phyloP scores from a whole-genome alignment of 2,113 vertebrate genomes.

The Theristicus caerulescens region DNA sequence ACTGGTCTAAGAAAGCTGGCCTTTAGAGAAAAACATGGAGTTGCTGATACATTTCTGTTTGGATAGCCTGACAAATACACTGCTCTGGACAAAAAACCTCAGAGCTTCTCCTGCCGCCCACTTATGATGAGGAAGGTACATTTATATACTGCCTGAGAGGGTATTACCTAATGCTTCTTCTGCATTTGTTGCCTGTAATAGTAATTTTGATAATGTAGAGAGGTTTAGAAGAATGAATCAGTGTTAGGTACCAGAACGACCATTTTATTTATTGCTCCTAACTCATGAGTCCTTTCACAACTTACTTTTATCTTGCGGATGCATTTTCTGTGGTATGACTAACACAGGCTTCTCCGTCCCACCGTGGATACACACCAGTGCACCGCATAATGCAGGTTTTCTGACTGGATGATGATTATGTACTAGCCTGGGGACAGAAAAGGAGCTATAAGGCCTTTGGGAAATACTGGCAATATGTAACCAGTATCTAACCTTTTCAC shows the following conservation, averaged over 20 bases:
- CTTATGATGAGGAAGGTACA: neutral
- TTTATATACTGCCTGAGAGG: neutral
- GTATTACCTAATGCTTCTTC: neutral
- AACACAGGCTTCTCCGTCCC: neutral
- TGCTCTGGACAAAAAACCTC: neutral
- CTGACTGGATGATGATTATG: neutral
- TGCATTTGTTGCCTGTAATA: neutral
- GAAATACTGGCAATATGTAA: neutral
- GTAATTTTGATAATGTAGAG: neutral
- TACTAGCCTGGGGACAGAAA: neutral
- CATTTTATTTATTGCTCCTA: neutral
- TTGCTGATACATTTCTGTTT: neutral
- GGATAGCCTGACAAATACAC: neutral
- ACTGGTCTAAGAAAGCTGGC: neutral
- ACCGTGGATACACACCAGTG: neutral
- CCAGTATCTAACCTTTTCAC: neutral
- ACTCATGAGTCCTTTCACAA: neutral
- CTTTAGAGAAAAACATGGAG: neutral
- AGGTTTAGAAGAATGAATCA: neutral
- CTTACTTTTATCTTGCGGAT: neutral
- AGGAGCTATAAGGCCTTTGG: neutral
- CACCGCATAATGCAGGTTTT: neutral
- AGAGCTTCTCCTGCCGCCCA: neutral
- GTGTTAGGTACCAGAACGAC: neutral
- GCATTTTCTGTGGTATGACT: neutral